phyloP scores from a whole-genome alignment of 2,113 vertebrate species.

The Eleginops maclovinus region DNA sequence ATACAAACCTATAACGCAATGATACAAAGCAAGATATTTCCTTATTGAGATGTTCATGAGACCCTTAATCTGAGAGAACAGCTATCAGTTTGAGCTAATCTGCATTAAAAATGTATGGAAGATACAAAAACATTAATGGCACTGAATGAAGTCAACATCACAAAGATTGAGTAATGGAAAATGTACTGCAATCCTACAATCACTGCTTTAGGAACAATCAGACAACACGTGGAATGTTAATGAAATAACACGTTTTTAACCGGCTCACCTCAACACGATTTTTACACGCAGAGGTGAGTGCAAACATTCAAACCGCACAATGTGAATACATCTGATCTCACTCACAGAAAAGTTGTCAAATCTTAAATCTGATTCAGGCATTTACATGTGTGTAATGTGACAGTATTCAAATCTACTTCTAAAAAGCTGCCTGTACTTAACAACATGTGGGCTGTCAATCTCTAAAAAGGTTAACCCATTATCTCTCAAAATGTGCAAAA shows the following conservation, averaged over 20 bases:
- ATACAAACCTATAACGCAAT: conserved; percentile 68
- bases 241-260: conserved; percentile 84
- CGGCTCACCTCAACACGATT: conserved; percentile 88
- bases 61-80: conserved; percentile 56
- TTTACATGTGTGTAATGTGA: conserved; percentile 85
- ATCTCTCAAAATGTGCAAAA: conserved; percentile 94
- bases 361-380: conserved; percentile 83
- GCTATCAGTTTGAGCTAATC: conserved; percentile 60
- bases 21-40: conserved; percentile 54
- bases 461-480: conserved; percentile 82
- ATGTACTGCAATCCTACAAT: conserved; percentile 91
- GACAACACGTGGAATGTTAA: conserved; percentile 95
- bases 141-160: conserved; percentile 92
- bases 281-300: conserved; percentile 88
- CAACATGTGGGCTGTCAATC: conserved; percentile 82
- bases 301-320: conserved; percentile 92
- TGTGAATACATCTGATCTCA: conserved; percentile 84
- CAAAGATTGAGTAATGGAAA: conserved; percentile 90
- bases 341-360: conserved; percentile 76
- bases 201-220: conserved; percentile 91
- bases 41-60: conserved; percentile 56
- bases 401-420: conserved; percentile 89
- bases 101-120: conserved; percentile 59
- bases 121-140: conserved; percentile 87
- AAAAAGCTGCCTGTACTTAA: conserved; percentile 90